Base-by-base conservation (phyloP, 2,797 vertebrate genomes). In the Melopsittacus undulatus region DNA sequence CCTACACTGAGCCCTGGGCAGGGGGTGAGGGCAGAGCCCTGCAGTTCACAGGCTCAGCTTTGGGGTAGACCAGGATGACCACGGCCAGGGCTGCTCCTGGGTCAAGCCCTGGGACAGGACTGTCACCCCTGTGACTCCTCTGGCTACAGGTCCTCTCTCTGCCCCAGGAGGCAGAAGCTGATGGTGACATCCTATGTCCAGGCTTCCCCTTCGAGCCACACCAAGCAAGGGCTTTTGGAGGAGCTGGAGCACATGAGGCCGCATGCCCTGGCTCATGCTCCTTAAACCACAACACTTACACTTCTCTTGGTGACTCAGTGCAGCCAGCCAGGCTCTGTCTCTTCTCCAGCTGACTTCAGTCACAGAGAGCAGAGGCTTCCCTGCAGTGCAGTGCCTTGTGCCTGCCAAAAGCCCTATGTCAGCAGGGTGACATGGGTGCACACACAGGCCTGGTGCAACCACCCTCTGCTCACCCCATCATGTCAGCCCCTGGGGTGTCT, bases 31-130 rank as follows among this genome's bases (percentile, higher is more conserved):
- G 26, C 48, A 67, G 48, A 75, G n/a, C 26, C 43, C 26, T 27
- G n/a, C 0, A 0, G 30, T 20, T 36, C 1, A 3, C 30, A 14
- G 51, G 16, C 45, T 45, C 8, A 34, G 57, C 12, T 36, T 22
- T 45, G 13, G 51, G 40, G 11, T 10, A 15, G 22, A 38, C 1
- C 7, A 7, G 12, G 8, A 40, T 12, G 43, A 48, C 30, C 3
- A 5, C 6, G 29, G n/a, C 36, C 32, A 19, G 63, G 11, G 36
- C 19, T 9, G 13, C 24, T 63, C 45, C 27, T 10, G 8, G 29
- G 17, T 34, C 4, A 14, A 59, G 43, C n/a, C 29, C 24, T 48
- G 2, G 1, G 26, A 62, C 22, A 36, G 69, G 14, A n/a, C 18
- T n/a, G 19, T 40, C 8, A 30, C 34, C 30, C 42, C 13, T 0